Evolutionary conservation across 1,140 invertebrate species (phyloP), one percentile per base, ranked within the genome.

Genomic region (Apocrypta bakeri): DNA sequence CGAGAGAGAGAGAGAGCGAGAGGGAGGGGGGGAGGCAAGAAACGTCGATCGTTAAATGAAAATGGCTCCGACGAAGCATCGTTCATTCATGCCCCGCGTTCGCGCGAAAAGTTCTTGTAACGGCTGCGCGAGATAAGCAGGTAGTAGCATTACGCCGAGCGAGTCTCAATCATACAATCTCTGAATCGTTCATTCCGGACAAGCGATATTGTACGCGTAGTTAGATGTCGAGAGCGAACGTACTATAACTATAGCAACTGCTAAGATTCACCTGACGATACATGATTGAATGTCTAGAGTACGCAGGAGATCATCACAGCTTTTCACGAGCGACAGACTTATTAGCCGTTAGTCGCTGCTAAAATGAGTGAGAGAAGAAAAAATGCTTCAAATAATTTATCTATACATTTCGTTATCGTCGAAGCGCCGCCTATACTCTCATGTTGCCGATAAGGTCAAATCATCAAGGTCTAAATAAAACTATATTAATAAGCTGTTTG

Each of bases 21-120:
- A 37, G 33, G 9, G 33, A 37, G 33, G 33, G 33, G 33, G 33
- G 33, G 33, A 9, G 33, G 33, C 3, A 9, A 9, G 9, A 17
- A 11, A 17, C 68, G 29, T n/a, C 17, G 72, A 61, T 74, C 72
- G 72, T 74, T 74, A 74, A 56, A 56, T 56, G 40, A 74, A 74
- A 74, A 74, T 25, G 42, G 72, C 21, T 9, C 37, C 71, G 71
- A n/a, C 68, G 25, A 21, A 17, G 63, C 66, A 69, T 69, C 66
- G 33, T 72, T 72, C 69, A 69, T 69, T 69, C 66, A 31, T 69
- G 14, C 14, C 7, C 42, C 40, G 40, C 40, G 40, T n/a, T n/a
- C 42, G 42, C 42, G 42, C 42, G 48, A 27, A 66, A 27, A 66
- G 68, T 69, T 33, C 2, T 37, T 9, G 17, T 33, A 69, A n/a